Evolutionary conservation across 2,113 vertebrate species (phyloP).

Genomic region (Poeciliopsis retropinna): DNA sequence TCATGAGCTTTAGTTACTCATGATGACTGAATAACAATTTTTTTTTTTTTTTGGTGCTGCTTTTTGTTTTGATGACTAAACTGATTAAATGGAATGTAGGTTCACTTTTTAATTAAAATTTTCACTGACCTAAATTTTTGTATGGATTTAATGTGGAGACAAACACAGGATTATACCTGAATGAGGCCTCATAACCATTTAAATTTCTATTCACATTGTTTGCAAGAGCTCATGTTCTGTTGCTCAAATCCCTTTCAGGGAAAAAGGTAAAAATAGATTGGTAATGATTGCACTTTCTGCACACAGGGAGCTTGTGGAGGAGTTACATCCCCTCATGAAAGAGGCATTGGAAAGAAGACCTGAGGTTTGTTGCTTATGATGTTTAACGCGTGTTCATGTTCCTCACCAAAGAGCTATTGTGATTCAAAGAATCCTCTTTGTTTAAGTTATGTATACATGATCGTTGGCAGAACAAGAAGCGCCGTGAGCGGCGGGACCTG

Average conservation of each 20-base stretch:
- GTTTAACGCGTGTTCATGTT: neutral
- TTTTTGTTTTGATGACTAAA: slow-evolving; percentile 4
- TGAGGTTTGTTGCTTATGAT: slow-evolving; percentile 82
- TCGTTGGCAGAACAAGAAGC: slow-evolving; percentile 91
- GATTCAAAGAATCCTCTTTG: neutral
- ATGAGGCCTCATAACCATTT: slow-evolving; percentile 84
- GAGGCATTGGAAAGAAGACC: slow-evolving; percentile 95
- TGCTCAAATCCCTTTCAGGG: slow-evolving; percentile 13
- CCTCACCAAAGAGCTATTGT: neutral
- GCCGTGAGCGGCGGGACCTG: slow-evolving; percentile 91
- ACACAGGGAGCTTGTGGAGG: slow-evolving; percentile 93
- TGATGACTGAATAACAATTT: neutral
- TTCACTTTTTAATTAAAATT: slow-evolving; percentile 44
- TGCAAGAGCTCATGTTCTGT: slow-evolving; percentile 17
- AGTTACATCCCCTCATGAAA: slow-evolving; percentile 97
- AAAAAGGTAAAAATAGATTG: slow-evolving; percentile 1
- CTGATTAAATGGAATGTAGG: slow-evolving; percentile 76
- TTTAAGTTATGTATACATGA: slow-evolving; percentile 1
- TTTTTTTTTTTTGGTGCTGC: neutral
- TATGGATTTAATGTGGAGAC: slow-evolving; percentile 46
- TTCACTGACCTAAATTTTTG: slow-evolving; percentile 44
- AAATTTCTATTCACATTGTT: slow-evolving; percentile 62
- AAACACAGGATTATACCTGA: slow-evolving; percentile 44
- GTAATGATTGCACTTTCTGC: slow-evolving; percentile 22
- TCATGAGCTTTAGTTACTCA: neutral